These are phyloP conservation scores for Mus spicilegus DNA, from an alignment of 2,113 vertebrate genomes.

Conservation along the genomic window DNA sequence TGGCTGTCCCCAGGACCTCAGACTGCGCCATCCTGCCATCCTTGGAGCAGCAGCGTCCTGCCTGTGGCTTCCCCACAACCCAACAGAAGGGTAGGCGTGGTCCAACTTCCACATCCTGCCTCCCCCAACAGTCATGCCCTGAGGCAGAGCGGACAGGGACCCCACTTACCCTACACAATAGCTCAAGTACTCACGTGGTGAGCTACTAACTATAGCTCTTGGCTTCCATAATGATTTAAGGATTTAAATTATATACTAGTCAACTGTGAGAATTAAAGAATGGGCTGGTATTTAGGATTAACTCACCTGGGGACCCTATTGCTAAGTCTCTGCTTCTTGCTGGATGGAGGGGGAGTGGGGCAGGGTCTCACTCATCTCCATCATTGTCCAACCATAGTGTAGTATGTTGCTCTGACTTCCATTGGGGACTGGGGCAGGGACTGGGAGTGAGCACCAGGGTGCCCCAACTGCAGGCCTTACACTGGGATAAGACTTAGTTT, in stretches of 20 bases:
- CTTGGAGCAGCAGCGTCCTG: no score
- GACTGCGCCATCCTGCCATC: no score
- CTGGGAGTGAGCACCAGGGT: neutral
- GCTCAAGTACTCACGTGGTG: neutral
- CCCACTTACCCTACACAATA: neutral
- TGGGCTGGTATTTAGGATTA: neutral
- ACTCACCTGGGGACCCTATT: neutral
- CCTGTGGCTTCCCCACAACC: no score
- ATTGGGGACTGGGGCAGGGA: accelerated
- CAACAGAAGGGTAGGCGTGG: no score
- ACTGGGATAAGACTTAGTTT: no score
- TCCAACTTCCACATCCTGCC: no score
- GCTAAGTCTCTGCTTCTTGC: neutral
- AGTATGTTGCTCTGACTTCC: neutral
- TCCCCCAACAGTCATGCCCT: no score
- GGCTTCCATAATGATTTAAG: neutral
- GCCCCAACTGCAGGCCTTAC: neutral
- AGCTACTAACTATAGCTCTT: neutral
- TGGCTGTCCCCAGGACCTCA: no score
- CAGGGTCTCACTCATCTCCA: neutral
- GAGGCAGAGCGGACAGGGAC: no score
- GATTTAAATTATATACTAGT: neutral
- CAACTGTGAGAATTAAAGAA: neutral
- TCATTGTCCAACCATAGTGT: neutral
- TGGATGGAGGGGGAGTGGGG: no score